Percentiles rank a stretch among this genome's conserved stretches.
phyloP scores from a whole-genome alignment of 2,797 vertebrate genomes.

The Spondyliosoma cantharus region DNA sequence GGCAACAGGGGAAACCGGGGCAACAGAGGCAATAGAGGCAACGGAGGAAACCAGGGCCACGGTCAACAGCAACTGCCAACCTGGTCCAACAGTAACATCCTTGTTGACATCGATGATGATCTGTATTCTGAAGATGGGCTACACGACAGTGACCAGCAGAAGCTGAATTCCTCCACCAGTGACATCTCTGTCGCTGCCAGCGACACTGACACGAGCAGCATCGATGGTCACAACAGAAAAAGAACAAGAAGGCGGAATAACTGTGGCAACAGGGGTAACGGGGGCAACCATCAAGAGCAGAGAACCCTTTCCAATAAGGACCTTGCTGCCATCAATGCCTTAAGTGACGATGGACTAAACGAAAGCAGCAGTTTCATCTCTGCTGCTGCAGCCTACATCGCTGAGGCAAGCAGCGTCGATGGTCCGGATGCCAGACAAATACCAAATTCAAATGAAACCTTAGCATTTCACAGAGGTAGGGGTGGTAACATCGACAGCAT shows the following conservation, averaged over 20 bases:
- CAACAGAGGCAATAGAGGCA: neutral
- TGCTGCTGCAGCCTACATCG: neutral
- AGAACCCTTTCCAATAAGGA: neutral
- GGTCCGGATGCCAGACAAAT: neutral
- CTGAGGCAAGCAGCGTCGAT: neutral
- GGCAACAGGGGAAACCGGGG: slow-evolving; percentile 8
- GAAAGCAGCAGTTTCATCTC: neutral
- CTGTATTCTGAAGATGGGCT: rapidly evolving
- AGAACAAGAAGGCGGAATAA: too few species aligned
- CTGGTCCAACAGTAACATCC: neutral
- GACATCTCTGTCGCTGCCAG: neutral
- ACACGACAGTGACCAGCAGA: too few species aligned
- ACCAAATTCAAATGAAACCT: neutral
- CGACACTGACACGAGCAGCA: neutral
- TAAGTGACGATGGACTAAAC: rapidly evolving
- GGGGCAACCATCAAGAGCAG: rapidly evolving
- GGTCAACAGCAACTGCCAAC: neutral
- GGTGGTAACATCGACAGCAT: neutral
- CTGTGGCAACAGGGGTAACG: neutral
- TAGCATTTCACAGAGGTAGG: neutral
- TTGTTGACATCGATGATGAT: rapidly evolving
- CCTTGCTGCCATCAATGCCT: neutral
- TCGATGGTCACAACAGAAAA: neutral
- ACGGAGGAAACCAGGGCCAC: neutral
- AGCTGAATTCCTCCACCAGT: neutral